Evolutionary conservation across 2,113 vertebrate species (phyloP).

Genomic region (Lichenostomus cassidix): DNA sequence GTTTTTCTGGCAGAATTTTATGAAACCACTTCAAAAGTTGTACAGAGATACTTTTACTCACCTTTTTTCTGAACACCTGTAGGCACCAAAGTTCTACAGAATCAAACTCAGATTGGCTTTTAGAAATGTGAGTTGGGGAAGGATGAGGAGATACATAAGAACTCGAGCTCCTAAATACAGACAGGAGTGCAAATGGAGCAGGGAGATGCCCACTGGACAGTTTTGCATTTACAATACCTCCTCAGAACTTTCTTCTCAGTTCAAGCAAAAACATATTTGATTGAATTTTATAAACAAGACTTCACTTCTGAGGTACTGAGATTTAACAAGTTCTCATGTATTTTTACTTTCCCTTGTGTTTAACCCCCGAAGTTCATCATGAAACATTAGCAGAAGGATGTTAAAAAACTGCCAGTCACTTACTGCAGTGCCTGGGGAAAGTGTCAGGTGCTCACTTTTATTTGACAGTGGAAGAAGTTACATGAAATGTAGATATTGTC

Average conservation of each 20-base stretch:
- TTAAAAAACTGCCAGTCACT: slow-evolving; percentile 59
- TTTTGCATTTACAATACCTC: slow-evolving; percentile 2
- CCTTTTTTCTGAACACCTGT: slow-evolving; percentile 12
- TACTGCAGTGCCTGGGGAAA: slow-evolving; percentile 65
- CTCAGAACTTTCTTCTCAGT: slow-evolving; percentile 2
- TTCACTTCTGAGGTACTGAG: slow-evolving; percentile 37
- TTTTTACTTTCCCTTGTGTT: slow-evolving; percentile 11
- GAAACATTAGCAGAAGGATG: slow-evolving; percentile 56
- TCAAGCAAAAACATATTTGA: slow-evolving; percentile 27
- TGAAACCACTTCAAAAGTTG: slow-evolving; percentile 1
- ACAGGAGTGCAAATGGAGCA: neutral
- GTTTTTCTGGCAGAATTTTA: slow-evolving; percentile 33
- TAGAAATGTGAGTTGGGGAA: neutral
- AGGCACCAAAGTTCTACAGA: slow-evolving; percentile 17
- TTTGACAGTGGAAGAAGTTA: slow-evolving; percentile 59
- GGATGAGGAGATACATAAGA: neutral
- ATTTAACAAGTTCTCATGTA: slow-evolving; percentile 15
- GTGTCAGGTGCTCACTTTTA: slow-evolving; percentile 67
- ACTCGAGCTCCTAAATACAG: neutral
- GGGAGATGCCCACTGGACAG: neutral
- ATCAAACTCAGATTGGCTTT: slow-evolving; percentile 1
- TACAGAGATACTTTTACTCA: slow-evolving; percentile 16
- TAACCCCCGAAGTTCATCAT: slow-evolving; percentile 31
- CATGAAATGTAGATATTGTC: slow-evolving; percentile 66
- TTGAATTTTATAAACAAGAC: slow-evolving; percentile 3